These are phyloP conservation scores for Drosophila kurseongensis DNA, from an alignment of 1,140 invertebrate species.

Conservation along the genomic window DNA sequence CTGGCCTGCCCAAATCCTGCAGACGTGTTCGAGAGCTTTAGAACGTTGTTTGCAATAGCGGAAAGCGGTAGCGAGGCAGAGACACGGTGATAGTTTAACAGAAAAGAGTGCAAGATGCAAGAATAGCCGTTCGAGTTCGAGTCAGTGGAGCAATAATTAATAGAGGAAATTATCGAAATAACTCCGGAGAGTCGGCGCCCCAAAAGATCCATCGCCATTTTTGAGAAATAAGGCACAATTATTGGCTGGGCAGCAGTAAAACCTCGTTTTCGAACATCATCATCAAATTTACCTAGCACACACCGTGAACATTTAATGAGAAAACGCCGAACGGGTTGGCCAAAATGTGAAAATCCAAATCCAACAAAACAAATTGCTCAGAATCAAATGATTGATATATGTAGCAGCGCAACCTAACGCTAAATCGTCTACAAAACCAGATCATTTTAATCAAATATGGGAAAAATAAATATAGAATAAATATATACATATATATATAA, in stretches of 20 bases:
- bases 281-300: neutral
- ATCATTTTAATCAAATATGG: conserved; percentile 21
- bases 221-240: neutral
- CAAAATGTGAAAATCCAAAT: conserved; percentile 37
- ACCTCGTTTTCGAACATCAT: too few species aligned
- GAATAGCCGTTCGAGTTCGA: conserved; percentile 27
- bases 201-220: neutral
- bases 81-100: conserved; percentile 37
- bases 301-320: conserved; percentile 15
- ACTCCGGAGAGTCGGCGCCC: conserved; percentile 16
- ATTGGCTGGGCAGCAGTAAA: neutral
- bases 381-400: conserved; percentile 55
- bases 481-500: conserved; percentile 15
- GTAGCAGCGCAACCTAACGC: conserved; percentile 8
- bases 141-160: conserved; percentile 27
- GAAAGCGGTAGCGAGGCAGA: conserved; percentile 66
- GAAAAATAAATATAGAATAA: conserved; percentile 21
- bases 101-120: conserved; percentile 26
- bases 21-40: conserved; percentile 79
- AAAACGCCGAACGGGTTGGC: conserved; percentile 19
- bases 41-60: conserved; percentile 80
- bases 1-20: conserved; percentile 47
- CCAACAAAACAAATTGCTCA: conserved; percentile 29
- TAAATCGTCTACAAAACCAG: conserved; percentile 14
- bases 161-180: conserved; percentile 14